Evolutionary conservation across 2,797 vertebrate species (phyloP), one percentile per base, ranked within the genome.

Genomic region (Dipus sagitta): DNA sequence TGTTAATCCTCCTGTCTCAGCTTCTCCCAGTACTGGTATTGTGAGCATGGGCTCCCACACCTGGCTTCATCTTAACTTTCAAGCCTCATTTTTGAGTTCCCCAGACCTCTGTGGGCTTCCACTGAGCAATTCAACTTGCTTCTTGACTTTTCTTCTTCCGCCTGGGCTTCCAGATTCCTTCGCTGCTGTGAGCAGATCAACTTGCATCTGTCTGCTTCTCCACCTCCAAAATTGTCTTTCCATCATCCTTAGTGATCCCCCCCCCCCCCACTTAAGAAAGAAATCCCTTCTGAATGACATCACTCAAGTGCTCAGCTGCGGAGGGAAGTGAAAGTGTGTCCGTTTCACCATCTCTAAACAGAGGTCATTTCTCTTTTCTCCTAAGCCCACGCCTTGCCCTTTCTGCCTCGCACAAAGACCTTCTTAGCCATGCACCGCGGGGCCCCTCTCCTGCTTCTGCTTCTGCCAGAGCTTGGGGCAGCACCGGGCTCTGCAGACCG

Each of bases 271-370:
- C 4, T 3, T 58, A 42, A 21, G 71, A 90, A 93, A 75, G 85
- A 92, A 62, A 75, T 4, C 21, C n/a, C 32, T 6, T 90, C 15
- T 8, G 71, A 32, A 24, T 47, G 54, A 58, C 13, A 70, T 28
- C 86, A 74, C 47, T 60, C 76, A 77, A 64, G 6, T n/a, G 58
- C 62, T 64, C 54, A 17, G 38, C 21, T 65, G 12, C 21, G 21
- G 34, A 71, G 70, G 77, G 94, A 96, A 95, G 85, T 95, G 95
- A 97, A 95, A 96, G 93, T 91, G 93, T 90, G 54, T 67, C 79
- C 70, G 15, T 3, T 64, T 87, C 34, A 26, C 64, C 20, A 14
- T 76, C 62, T 92, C 71, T 82, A n/a, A 84, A 82, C 58, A 71
- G 68, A 92, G 86, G 78, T 85, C 87, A 82, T 81, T 94, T 84